phyloP scores from a whole-genome alignment of 2,113 vertebrate species.

The Prionailurus bengalensis region DNA sequence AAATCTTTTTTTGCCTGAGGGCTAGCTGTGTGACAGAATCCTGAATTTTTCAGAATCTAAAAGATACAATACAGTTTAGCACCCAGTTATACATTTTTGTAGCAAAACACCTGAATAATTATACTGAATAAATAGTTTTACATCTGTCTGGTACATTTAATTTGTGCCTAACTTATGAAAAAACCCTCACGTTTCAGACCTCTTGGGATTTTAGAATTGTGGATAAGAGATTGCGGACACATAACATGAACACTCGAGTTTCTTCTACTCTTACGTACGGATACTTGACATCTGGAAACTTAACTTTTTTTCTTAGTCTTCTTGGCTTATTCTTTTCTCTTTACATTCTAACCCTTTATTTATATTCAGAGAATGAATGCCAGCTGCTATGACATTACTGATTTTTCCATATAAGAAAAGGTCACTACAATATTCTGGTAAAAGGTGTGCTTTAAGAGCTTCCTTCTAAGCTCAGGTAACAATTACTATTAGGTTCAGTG shows the following conservation, averaged over 20 bases:
- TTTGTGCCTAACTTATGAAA: constrained; percentile 15
- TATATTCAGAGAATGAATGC: neutral
- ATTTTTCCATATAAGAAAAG: neutral
- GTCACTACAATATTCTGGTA: neutral
- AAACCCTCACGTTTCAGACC: neutral
- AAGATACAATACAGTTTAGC: neutral
- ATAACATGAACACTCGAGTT: neutral
- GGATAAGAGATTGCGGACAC: neutral
- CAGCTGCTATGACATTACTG: neutral
- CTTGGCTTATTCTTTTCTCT: neutral
- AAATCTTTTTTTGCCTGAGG: neutral
- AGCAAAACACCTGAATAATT: constrained; percentile 3
- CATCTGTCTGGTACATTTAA: neutral
- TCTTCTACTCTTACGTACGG: neutral
- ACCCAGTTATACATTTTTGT: neutral
- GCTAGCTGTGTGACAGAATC: constrained; percentile 19
- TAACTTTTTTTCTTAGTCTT: neutral
- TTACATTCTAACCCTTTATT: neutral
- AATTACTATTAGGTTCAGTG: neutral
- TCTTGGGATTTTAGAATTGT: neutral
- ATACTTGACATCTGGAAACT: neutral
- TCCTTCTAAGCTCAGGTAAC: neutral
- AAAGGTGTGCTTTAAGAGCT: neutral
- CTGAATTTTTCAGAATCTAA: constrained; percentile 30
- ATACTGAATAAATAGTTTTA: neutral